Conservation (phyloP, 2,888 invertebrate species). For the Colletes collaris region DNA sequence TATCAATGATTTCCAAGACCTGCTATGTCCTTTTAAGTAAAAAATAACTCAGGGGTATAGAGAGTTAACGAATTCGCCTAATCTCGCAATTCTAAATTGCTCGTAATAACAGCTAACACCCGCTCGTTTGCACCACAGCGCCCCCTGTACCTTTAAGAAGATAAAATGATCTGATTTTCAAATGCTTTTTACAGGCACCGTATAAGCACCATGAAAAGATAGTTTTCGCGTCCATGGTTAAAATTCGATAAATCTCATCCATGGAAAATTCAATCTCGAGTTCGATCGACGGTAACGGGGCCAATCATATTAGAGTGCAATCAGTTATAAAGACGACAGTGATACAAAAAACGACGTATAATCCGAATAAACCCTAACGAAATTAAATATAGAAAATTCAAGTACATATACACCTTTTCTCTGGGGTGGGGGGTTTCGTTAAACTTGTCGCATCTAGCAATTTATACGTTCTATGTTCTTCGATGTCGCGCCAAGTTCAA, state of each 20-base stretch:
- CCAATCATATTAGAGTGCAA: conserved; percentile 61
- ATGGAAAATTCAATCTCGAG: conserved; percentile 18
- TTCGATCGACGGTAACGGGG: conserved; percentile 21
- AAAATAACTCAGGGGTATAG: too few relatives aligned
- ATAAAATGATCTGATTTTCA: conserved; percentile 47
- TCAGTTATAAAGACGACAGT: conserved; percentile 62
- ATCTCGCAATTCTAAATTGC: neutral
- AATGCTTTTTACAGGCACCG: conserved; percentile 62
- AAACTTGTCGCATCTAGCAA: conserved; percentile 44
- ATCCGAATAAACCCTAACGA: conserved; percentile 54
- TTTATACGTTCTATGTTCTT: conserved; percentile 51
- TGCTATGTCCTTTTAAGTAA: too few relatives aligned
- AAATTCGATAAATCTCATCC: neutral
- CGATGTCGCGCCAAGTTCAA: conserved; percentile 56
- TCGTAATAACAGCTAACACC: conserved; percentile 6
- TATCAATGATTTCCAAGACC: too few relatives aligned
- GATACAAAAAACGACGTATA: conserved; percentile 64
- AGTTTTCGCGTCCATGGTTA: conserved; percentile 25
- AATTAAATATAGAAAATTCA: conserved; percentile 68
- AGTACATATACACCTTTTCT: conserved; percentile 57
- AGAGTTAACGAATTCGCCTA: neutral
- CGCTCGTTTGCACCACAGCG: conserved; percentile 40
- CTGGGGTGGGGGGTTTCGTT: conserved; percentile 44
- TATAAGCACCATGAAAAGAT: conserved; percentile 49
- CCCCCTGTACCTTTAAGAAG: conserved; percentile 44